Evolutionary conservation across 2,888 invertebrate genomes (phyloP), one percentile per base, ranked within the genome.

Genomic region (Melangyna quadrimaculata): DNA sequence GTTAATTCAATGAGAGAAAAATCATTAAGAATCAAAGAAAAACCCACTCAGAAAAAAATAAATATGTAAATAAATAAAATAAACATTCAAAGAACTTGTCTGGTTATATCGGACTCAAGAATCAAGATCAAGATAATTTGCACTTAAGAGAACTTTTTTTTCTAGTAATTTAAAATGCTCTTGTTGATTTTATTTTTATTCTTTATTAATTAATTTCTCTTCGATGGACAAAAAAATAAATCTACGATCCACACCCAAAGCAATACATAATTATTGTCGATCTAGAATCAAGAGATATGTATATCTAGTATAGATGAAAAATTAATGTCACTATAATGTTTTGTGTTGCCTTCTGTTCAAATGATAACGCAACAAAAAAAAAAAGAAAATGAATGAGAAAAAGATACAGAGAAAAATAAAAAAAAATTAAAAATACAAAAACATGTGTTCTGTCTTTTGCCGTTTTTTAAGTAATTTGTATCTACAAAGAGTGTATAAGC

Each of bases 341-440:
- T 63, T 78, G 78, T 73, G 63, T 14, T 59, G 17, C 1, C 73
- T 75, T 29, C n/a, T 43, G 7, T 43, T 57, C 8, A 70, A 83
- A 48, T 79, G 79, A 84, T 79, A 84, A 71, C 69, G n/a, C n/a
- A n/a, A n/a, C n/a, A n/a, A n/a, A n/a, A n/a, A 78, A 45, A n/a
- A 27, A 65, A 65, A 45, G 70, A 78, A 19, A 43, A 73, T 32
- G 43, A 72, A 57, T 45, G 51, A 65, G 14, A 35, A 55, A 32
- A 14, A 48, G 57, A 45, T 24, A 17, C 1, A 72, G 0, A 17
- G 14, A 37, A 37, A 48, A 27, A 63, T 32, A 40, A 40, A 14
- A 19, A 22, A 53, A 32, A 9, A n/a, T 29, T 43, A 45, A 72
- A 37, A 45, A 73, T 29, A 55, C 29, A 45, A 32, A 75, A 55